Base-by-base conservation (phyloP, 2,113 vertebrate genomes). In the Clarias gariepinus region DNA sequence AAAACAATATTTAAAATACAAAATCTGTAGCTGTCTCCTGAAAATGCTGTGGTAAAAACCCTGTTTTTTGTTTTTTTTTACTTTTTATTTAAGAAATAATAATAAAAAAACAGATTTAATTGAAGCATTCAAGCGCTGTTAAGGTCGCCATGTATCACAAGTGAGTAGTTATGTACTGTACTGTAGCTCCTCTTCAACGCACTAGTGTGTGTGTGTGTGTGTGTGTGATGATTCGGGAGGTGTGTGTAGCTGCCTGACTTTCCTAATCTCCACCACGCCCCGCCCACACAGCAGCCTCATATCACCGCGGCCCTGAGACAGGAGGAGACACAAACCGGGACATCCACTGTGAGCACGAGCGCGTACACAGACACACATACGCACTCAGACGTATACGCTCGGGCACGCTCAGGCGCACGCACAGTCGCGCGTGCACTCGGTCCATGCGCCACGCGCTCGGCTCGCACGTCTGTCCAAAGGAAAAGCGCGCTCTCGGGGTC, bases 231-330 rank as follows among this genome's bases (percentile, higher is more conserved):
- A 13, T 47, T 16, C 53, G 47, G 0, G 47, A 77, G 76, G n/a
- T 79, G 76, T 58, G n/a, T 79, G 76, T 58, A 79, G n/a, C 60
- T 68, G 33, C 61, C n/a, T 66, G 25, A 64, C 81, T 52, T 82
- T 82, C 61, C 41, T 47, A 10, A 47, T 52, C 33, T 71, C 89
- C 90, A 76, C 87, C 33, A 90, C 91, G 71, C 87, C 84, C 84
- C 80, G 69, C 86, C 52, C 77, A 73, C 88, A 55, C 69, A 73
- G 82, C 82, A 84, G 87, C 89, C 91, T 93, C 90, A 93, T 93
- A 94, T 93, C 88, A 88, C 92, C 88, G 85, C 52, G 90, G 91
- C 89, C 90, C 92, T 81, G 66, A 74, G 77, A 61, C 82, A 21
- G 55, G 55, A 84, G 82, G 85, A 82, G 79, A n/a, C 64, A 73